Evolutionary conservation across 2,888 invertebrate genomes (phyloP).

Genomic region (Parapristionchus giblindavisi): DNA sequence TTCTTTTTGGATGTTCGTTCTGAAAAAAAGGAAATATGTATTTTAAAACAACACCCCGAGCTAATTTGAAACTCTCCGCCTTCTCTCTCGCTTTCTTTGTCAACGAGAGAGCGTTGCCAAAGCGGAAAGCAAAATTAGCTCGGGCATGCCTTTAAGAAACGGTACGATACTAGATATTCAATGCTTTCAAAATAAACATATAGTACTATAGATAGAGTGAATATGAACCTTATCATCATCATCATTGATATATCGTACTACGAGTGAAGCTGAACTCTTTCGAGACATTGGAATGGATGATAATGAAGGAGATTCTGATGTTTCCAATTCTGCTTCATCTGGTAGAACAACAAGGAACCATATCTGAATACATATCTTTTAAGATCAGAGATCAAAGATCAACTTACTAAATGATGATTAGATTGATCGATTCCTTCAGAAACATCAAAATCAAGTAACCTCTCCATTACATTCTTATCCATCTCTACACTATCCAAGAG

Average conservation of each 20-base stretch:
- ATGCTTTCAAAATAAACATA: too few species aligned
- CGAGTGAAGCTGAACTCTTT: not conserved
- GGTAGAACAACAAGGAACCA: constrained; percentile 15
- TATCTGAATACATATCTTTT: not conserved
- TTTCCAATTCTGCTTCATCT: not conserved
- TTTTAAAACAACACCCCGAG: too few species aligned
- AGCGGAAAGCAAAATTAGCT: too few species aligned
- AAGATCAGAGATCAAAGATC: not conserved
- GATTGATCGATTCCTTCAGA: not conserved
- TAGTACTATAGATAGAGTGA: too few species aligned
- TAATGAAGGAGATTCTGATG: not conserved
- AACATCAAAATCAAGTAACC: constrained; percentile 1
- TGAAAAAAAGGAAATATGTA: too few species aligned
- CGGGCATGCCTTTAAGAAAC: too few species aligned
- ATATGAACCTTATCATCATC: not conserved
- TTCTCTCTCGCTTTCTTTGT: too few species aligned
- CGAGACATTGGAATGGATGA: constrained; percentile 6
- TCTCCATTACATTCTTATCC: not conserved
- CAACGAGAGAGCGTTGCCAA: too few species aligned
- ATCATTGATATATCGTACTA: constrained; percentile 5
- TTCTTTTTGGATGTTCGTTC: constrained; percentile 11
- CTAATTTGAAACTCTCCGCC: too few species aligned
- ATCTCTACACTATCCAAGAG: constrained; percentile 21
- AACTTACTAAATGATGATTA: not conserved
- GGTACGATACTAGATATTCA: not conserved